Conservation (phyloP, 2,113 vertebrate genomes). For the Coptodon bakossiorum region DNA sequence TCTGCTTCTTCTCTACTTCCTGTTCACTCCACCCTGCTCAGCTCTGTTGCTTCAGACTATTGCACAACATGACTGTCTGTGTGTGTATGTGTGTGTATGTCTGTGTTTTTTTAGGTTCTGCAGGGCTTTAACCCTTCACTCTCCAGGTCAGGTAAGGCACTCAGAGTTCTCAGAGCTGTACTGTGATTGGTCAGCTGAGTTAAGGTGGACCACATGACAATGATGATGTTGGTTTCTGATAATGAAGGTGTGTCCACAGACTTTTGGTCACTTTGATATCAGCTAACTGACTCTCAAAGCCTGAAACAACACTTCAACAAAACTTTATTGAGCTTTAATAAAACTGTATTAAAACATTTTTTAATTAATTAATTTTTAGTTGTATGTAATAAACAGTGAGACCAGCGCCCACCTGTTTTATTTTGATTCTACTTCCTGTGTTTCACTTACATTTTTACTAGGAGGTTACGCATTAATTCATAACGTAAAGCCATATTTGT, state of each 20-base stretch:
- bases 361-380: rapidly evolving
- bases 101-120: not conserved
- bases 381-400: not conserved
- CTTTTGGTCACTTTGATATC: not conserved
- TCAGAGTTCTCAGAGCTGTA: not conserved
- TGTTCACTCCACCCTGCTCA: not conserved
- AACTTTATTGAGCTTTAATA: not conserved
- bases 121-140: not conserved
- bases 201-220: not conserved
- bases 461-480: too few species aligned
- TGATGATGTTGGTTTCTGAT: not conserved
- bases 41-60: not conserved
- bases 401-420: not conserved
- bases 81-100: not conserved
- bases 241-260: not conserved
- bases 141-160: not conserved
- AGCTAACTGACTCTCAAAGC: not conserved
- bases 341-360: rapidly evolving
- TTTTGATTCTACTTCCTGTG: rapidly evolving
- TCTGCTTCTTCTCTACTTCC: not conserved
- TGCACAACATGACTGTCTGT: not conserved
- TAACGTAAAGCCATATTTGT: not conserved
- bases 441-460: not conserved
- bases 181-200: not conserved
- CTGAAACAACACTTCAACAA: not conserved